Evolutionary conservation across 1,140 invertebrate genomes (phyloP).

Genomic region (Brachionus plicatilis): DNA sequence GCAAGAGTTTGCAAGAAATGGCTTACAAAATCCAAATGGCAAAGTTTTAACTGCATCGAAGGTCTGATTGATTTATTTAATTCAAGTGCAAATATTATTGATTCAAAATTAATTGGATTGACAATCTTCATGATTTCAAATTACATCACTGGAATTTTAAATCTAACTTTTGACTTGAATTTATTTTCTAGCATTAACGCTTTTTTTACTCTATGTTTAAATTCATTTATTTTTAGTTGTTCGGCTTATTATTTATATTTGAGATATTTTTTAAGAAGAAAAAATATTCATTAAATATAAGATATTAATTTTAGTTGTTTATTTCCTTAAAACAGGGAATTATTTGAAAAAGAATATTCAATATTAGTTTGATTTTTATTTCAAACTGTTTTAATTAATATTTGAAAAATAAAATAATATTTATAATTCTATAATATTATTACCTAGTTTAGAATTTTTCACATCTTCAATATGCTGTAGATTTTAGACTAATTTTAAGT

Average conservation of each 20-base stretch:
- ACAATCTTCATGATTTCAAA: conserved; percentile 72
- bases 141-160: conserved; percentile 64
- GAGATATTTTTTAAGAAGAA: neutral
- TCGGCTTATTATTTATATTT: neutral
- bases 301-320: no score
- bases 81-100: neutral
- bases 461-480: no score
- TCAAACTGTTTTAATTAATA: no score
- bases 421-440: no score
- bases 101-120: conserved; percentile 62
- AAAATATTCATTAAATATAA: neutral
- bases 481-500: no score
- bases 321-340: no score
- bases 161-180: neutral
- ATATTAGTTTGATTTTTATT: no score
- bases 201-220: neutral
- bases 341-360: no score
- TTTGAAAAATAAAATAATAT: no score
- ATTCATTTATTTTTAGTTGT: neutral
- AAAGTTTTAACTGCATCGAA: neutral
- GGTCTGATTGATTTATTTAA: neutral
- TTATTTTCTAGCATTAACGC: neutral
- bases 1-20: neutral
- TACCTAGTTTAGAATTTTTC: no score
- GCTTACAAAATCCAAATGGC: neutral